Base-by-base conservation (phyloP, 2,888 invertebrate species). In the Drosophila mulleri region DNA sequence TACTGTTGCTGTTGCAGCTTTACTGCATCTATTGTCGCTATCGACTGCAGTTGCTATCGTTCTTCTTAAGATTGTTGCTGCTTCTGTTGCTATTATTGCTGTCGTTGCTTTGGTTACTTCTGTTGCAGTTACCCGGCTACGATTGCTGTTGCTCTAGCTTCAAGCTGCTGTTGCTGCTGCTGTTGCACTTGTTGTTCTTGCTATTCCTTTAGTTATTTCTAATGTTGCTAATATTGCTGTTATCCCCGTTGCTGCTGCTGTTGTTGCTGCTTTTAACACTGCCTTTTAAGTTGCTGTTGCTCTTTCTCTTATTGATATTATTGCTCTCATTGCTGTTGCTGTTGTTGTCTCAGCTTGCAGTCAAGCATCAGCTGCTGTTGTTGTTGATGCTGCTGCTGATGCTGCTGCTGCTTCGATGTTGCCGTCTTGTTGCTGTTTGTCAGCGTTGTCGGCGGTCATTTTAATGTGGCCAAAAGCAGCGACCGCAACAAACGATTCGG, bases 401-500 rank as follows among this genome's bases (percentile, higher is more conserved):
- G 48, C 8, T 48, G 16, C 4, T 47, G 47, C 23, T 67, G 79
- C 54, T 52, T 44, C 39, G 26, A 3, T 4, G 42, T 0, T 42
- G 72, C 14, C 39, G 16, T 16, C 29, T 53, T 35, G 45, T 2
- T 48, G 50, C 11, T 45, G 75, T 8, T 67, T 62, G 66, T 66
- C 71, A 65, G 75, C 72, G 75, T 78, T 84, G 84, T 78, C 84
- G 87, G 87, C 90, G 90, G 90, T 88, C 89, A 90, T 75, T 90
- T 90, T 90, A 78, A 90, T 90, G 90, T 90, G 90, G 90, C 75
- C 84, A 63, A 88, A 75, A 75, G 74, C 74, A 75, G 83, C 76
- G 79, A 90, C 90, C 90, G 82, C 90, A 90, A 83, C 83, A 78
- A 83, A 78, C 83, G 67, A 72, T 35, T 54, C 80, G 82, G 89